Percentiles rank a stretch among this genome's conserved stretches.
Evolutionary conservation across 2,797 vertebrate species (phyloP).

Genomic region (Enteromius radiatus): DNA sequence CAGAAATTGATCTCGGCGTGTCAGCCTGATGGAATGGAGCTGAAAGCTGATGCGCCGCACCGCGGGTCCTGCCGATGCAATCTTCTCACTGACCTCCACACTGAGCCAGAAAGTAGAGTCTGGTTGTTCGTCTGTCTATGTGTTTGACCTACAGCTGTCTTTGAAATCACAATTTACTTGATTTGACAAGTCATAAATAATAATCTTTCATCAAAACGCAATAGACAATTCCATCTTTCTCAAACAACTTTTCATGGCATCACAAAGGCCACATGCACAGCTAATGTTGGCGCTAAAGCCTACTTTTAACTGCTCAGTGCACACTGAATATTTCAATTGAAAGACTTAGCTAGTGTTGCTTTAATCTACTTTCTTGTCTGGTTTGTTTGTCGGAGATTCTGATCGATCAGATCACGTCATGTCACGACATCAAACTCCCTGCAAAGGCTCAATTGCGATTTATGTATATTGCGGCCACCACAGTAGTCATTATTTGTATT

Average conservation of each 20-base stretch:
- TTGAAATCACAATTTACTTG: background rate
- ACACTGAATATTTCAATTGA: background rate
- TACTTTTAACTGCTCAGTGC: background rate
- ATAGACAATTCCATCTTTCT: background rate
- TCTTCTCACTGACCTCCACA: conserved; percentile 67
- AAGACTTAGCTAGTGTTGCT: too few species aligned
- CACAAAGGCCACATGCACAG: background rate
- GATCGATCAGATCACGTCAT: too few species aligned
- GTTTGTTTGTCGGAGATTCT: too few species aligned
- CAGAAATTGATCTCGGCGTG: conserved; percentile 74
- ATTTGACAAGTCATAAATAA: background rate
- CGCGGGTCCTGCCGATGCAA: conserved; percentile 67
- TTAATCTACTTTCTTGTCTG: too few species aligned
- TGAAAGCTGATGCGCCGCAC: conserved; percentile 68
- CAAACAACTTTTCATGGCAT: too few species aligned
- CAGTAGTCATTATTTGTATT: too few species aligned
- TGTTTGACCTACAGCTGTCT: background rate
- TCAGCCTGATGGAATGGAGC: conserved; percentile 70
- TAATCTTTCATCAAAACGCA: background rate
- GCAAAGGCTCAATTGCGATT: background rate
- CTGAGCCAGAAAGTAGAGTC: conserved; percentile 45
- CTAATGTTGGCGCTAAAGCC: background rate
- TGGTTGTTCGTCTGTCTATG: background rate
- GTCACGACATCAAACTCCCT: too few species aligned
- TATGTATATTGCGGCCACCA: too few species aligned